Percentiles rank a stretch among this genome's conserved stretches.
Evolutionary conservation across 2,113 vertebrate species (phyloP).

Genomic region (Otocyon megalotis): DNA sequence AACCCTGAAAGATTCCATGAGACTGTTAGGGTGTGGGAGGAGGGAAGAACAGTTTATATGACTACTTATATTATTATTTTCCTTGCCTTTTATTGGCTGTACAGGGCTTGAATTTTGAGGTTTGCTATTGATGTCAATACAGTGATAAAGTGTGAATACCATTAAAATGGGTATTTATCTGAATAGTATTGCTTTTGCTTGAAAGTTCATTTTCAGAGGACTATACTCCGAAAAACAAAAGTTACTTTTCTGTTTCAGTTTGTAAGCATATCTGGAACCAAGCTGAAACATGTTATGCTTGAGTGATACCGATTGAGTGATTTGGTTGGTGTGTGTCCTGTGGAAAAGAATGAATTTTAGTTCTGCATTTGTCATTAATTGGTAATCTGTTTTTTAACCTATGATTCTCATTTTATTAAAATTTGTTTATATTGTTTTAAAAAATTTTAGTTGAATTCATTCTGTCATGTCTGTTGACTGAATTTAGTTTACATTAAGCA

Average conservation of each 20-base stretch:
- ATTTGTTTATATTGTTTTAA: constrained; percentile 55
- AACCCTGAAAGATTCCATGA: not conserved
- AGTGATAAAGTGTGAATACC: not conserved
- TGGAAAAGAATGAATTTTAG: constrained; percentile 35
- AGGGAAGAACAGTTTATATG: not conserved
- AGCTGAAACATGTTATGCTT: not conserved
- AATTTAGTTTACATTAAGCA: constrained; percentile 34
- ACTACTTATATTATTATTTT: not conserved
- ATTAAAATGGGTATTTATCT: not conserved
- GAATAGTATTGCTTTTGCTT: not conserved
- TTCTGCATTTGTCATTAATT: constrained; percentile 20
- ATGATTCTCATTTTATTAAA: constrained; percentile 37
- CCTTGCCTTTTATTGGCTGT: not conserved
- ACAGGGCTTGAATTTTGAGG: not conserved
- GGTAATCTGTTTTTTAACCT: constrained; percentile 28
- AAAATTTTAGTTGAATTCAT: not conserved
- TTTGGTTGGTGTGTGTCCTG: not conserved
- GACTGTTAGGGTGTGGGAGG: not conserved
- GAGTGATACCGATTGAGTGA: not conserved
- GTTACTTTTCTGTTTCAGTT: not conserved
- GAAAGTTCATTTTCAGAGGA: not conserved
- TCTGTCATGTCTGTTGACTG: not conserved
- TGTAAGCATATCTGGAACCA: constrained; percentile 14
- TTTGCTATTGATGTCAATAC: not conserved
- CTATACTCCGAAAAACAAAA: not conserved